A percentile compares a stretch with the other conserved stretches of the same genome.
These are phyloP conservation scores for Gonocerus acuteangulatus DNA, from an alignment of 2,888 invertebrate species.

Conservation along the genomic window DNA sequence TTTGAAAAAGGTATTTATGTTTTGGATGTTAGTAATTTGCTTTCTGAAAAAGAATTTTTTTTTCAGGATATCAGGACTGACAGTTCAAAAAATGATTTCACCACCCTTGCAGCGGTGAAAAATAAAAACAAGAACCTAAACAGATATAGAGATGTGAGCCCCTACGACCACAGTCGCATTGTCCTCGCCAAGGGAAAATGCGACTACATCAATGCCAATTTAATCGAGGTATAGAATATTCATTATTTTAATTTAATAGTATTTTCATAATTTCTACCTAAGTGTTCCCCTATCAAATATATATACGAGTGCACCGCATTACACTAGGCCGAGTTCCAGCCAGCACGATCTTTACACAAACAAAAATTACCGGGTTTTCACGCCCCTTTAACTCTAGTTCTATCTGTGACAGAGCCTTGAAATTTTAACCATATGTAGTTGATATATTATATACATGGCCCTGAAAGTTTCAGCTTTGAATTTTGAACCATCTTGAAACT, in stretches of 20 bases:
- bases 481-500: too few relatives aligned
- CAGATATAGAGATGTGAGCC: constrained; percentile 90
- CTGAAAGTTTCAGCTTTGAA: too few relatives aligned
- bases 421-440: too few relatives aligned
- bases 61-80: constrained; percentile 67
- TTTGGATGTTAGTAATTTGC: too few relatives aligned
- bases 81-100: constrained; percentile 48
- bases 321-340: too few relatives aligned
- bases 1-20: too few relatives aligned
- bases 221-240: constrained; percentile 62
- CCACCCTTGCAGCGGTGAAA: constrained; percentile 61
- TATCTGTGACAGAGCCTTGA: too few relatives aligned
- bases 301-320: too few relatives aligned
- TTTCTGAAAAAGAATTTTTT: too few relatives aligned
- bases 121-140: constrained; percentile 74
- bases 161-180: constrained; percentile 89
- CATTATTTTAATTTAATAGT: constrained; percentile 2
- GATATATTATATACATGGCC: too few relatives aligned
- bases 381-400: too few relatives aligned
- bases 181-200: constrained; percentile 61
- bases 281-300: constrained; percentile 5
- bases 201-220: constrained; percentile 93
- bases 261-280: background rate
- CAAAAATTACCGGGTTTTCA: background rate
- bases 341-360: too few relatives aligned